Evolutionary conservation across 92 coral and sea anemone genomes (phyloP).

Genomic region (Siderastrea siderea): DNA sequence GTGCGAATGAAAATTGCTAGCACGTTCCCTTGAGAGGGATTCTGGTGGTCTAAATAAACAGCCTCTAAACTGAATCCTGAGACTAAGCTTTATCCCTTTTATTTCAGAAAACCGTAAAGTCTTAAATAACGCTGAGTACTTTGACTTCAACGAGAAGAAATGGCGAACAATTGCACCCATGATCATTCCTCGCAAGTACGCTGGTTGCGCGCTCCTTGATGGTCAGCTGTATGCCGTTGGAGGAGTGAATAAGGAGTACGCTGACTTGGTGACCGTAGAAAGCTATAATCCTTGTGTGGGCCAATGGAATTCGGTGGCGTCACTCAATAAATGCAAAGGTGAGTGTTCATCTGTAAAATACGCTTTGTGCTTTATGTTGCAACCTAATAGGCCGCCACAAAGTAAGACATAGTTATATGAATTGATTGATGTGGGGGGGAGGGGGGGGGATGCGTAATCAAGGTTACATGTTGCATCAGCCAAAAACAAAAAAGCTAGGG

Average conservation of each 20-base stretch:
- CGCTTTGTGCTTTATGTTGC: too few species aligned
- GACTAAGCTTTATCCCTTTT: neutral
- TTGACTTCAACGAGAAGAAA: conserved; percentile 87
- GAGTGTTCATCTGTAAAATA: neutral
- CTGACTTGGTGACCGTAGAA: conserved; percentile 97
- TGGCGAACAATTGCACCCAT: conserved; percentile 92
- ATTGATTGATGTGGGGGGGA: too few species aligned
- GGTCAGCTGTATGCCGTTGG: conserved; percentile 99
- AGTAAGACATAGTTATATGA: too few species aligned
- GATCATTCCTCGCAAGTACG: conserved; percentile 94
- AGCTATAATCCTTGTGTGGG: conserved; percentile 88
- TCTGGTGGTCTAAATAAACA: too few species aligned
- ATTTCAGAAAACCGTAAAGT: conserved; percentile 82
- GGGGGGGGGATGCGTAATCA: too few species aligned
- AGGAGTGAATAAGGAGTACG: conserved; percentile 92
- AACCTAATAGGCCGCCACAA: neutral
- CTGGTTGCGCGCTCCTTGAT: conserved; percentile 94
- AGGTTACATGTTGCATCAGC: too few species aligned
- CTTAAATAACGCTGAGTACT: conserved; percentile 88
- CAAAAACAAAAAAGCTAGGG: too few species aligned
- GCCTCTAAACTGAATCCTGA: too few species aligned
- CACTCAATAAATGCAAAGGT: conserved; percentile 98
- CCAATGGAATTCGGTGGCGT: conserved; percentile 97
- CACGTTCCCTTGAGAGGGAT: too few species aligned
- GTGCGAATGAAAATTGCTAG: too few species aligned